Percentiles rank a stretch among this genome's conserved stretches.
Conservation (phyloP, 2,888 invertebrate genomes). For the Pyrrhia umbra region DNA sequence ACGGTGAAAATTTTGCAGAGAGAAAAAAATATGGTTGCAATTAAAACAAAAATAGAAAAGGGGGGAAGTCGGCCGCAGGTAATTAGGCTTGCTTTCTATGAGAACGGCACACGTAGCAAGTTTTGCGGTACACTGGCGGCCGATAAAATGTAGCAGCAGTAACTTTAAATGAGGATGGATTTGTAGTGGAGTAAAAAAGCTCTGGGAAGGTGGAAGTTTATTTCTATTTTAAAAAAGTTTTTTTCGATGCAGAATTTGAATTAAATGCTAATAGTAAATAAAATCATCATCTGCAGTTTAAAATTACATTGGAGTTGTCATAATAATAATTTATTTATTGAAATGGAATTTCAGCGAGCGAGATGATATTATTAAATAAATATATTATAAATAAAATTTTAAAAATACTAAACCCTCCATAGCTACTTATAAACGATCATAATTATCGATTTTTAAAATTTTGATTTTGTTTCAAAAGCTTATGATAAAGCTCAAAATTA, state of each 20-base stretch:
- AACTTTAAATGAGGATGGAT: neutral
- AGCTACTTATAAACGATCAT: too few species aligned
- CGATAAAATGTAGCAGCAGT: constrained; percentile 34
- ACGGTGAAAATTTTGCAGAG: constrained; percentile 53
- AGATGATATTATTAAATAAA: too few species aligned
- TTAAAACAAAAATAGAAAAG: constrained; percentile 73
- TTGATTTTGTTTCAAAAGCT: too few species aligned
- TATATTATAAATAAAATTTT: too few species aligned
- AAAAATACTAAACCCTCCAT: too few species aligned
- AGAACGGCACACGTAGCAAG: constrained; percentile 75
- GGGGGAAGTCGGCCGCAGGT: constrained; percentile 72
- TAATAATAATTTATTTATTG: too few species aligned
- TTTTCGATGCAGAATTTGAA: neutral
- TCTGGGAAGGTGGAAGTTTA: neutral
- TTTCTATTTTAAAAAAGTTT: neutral
- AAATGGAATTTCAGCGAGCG: too few species aligned
- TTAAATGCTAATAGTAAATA: too few species aligned
- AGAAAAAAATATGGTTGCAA: constrained; percentile 63
- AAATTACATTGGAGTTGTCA: too few species aligned
- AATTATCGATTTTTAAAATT: too few species aligned
- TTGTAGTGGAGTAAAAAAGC: constrained; percentile 1
- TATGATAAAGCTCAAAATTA: neutral
- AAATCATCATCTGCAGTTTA: neutral
- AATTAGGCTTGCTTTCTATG: constrained; percentile 80
- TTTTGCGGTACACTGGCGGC: constrained; percentile 70